Evolutionary conservation across 37 sponge, comb jelly and placozoan genomes (phyloP).

Genomic region (Theonella swinhoei): DNA sequence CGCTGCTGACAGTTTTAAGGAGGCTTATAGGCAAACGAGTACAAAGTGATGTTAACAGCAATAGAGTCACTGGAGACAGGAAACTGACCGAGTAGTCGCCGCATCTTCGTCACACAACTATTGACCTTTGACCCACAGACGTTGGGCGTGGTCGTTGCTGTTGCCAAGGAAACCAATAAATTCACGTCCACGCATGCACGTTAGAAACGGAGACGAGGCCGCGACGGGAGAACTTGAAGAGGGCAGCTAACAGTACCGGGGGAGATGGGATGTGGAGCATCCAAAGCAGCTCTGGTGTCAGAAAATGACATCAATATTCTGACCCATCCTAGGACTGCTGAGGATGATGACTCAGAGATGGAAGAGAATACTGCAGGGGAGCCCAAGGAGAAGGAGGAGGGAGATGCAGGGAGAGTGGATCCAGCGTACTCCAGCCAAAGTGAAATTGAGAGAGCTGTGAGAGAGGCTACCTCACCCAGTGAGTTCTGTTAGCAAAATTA

Average conservation of each 20-base stretch:
- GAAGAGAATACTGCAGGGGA: too few species aligned
- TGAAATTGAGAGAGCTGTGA: conserved; percentile 12
- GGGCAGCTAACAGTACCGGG: too few species aligned
- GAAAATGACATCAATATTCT: background rate
- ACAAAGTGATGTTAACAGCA: too few species aligned
- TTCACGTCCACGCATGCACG: background rate
- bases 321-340: background rate
- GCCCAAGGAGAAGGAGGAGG: background rate
- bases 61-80: too few species aligned
- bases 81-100: too few species aligned
- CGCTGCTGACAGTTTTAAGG: too few species aligned
- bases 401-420: background rate
- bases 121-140: background rate
- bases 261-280: background rate
- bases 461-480: background rate
- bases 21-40: too few species aligned
- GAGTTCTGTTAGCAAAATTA: too few species aligned
- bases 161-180: background rate
- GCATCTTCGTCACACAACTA: too few species aligned
- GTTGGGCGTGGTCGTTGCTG: background rate
- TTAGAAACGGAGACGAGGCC: too few species aligned
- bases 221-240: too few species aligned
- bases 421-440: background rate
- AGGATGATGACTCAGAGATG: background rate
- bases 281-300: background rate